Evolutionary conservation across 2,888 invertebrate genomes (phyloP), one percentile per base, ranked within the genome.

Genomic region (Odontothrips loti): DNA sequence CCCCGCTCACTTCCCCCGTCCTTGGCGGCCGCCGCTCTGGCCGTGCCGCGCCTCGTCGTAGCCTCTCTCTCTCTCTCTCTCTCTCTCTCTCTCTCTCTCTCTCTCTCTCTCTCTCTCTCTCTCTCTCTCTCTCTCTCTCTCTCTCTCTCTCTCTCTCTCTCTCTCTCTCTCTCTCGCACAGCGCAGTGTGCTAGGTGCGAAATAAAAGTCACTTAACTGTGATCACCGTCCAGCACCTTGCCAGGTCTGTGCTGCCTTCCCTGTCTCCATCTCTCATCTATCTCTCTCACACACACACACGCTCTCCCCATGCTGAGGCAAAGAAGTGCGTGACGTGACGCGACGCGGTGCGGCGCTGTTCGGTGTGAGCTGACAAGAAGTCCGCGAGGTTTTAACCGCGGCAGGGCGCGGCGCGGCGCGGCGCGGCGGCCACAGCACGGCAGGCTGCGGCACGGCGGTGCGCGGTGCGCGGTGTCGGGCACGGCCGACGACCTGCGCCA

Each of bases 361-460:
- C 17, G 58, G 17, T 17, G 15, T n/a, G 58, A 11, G 58, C 58
- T 6, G 15, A 15, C 58, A 17, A 58, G 17, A 17, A 58, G 58
- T n/a, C 58, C 58, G 58, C 58, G 51, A 51, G 58, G 58, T 58
- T 17, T n/a, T 58, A 6, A n/a, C 15, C 15, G 48, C 48, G 9
- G 48, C 9, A 15, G 51, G 51, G 17, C 51, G 51, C 51, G 51
- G 51, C 17, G 51, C 51, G 51, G 63, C 63, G 63, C 63, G 63
- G 63, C 20, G 63, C 63, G n/a, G 63, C 63, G n/a, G 9, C 15
- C 51, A 17, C 63, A 20, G 63, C 63, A 63, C n/a, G n/a, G n/a
- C n/a, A 20, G 81, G 86, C 86, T n/a, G 87, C 86, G 87, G 89
- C 89, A 88, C 87, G 89, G 86, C 88, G 89, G 84, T n/a, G n/a